Evolutionary conservation across 1,140 invertebrate genomes (phyloP).

Genomic region (Rhynchophorus ferrugineus): DNA sequence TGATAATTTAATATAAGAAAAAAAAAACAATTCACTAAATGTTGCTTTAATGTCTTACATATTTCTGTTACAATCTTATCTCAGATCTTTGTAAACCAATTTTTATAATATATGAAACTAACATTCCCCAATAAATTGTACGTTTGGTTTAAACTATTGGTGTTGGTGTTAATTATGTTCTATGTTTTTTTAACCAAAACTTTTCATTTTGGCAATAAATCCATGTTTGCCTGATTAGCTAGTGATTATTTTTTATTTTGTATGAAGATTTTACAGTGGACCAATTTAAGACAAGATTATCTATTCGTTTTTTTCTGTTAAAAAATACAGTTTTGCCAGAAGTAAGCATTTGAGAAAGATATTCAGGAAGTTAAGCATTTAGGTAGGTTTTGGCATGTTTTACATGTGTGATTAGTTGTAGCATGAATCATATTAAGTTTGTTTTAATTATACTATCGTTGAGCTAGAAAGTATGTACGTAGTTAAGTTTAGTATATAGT

Average conservation of each 20-base stretch:
- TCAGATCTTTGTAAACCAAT: no score
- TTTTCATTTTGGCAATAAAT: not conserved
- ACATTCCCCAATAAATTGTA: no score
- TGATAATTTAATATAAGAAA: no score
- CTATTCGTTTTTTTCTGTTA: constrained; percentile 4
- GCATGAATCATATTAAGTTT: not conserved
- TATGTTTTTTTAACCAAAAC: not conserved
- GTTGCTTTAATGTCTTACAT: no score
- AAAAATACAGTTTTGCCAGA: constrained; percentile 17
- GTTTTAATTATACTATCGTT: no score
- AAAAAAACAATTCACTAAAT: no score
- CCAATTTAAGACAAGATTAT: not conserved
- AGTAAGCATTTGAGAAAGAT: constrained; percentile 20
- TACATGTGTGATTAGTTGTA: not conserved
- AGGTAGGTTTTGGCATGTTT: constrained; percentile 15
- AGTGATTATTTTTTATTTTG: not conserved
- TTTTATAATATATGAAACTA: no score
- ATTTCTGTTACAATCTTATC: no score
- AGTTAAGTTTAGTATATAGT: not conserved
- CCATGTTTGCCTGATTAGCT: no score
- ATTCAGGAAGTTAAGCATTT: constrained; percentile 6
- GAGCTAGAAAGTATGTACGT: no score
- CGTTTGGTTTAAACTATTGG: not conserved
- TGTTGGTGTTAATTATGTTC: not conserved
- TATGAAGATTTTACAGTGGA: not conserved